Percentiles rank a stretch among this genome's conserved stretches.
These are phyloP conservation scores for Pachliopta kotzebuea DNA, from an alignment of 2,888 invertebrate genomes.

Conservation along the genomic window DNA sequence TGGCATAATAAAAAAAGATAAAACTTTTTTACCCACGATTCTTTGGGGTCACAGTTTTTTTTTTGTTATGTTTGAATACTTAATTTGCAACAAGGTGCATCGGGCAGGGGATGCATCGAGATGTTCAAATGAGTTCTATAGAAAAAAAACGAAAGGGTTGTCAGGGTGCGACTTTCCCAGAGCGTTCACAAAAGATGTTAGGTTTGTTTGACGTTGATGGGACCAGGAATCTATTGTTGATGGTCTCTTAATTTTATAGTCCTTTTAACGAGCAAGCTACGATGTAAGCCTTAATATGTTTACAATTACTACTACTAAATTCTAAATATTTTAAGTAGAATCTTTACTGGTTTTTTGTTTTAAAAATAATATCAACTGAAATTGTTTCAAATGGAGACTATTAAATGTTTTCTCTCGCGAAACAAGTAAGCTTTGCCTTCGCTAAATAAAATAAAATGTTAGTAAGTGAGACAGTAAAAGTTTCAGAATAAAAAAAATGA, in stretches of 20 bases:
- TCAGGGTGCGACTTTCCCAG: slow-evolving; percentile 47
- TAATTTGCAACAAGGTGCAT: slow-evolving; percentile 81
- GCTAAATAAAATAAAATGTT: too few relatives aligned
- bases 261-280: slow-evolving; percentile 28
- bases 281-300: slow-evolving; percentile 15
- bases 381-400: too few relatives aligned
- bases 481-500: too few relatives aligned
- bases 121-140: slow-evolving; percentile 75
- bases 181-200: slow-evolving; percentile 61
- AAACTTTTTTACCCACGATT: slow-evolving; percentile 76
- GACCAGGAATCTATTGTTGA: slow-evolving; percentile 50
- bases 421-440: too few relatives aligned
- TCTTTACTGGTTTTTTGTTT: too few relatives aligned
- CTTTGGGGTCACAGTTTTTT: slow-evolving; percentile 77
- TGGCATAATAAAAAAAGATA: slow-evolving; percentile 68
- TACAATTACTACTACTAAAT: slow-evolving; percentile 9
- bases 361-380: too few relatives aligned
- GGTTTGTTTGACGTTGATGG: slow-evolving; percentile 64
- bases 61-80: slow-evolving; percentile 60
- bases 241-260: slow-evolving; percentile 43
- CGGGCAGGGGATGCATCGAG: slow-evolving; percentile 63
- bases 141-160: slow-evolving; percentile 66
- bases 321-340: neutral
- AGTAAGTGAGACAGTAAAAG: too few relatives aligned
- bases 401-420: too few relatives aligned